phyloP scores from a whole-genome alignment of 2,113 vertebrate species.

The Anser cygnoides region DNA sequence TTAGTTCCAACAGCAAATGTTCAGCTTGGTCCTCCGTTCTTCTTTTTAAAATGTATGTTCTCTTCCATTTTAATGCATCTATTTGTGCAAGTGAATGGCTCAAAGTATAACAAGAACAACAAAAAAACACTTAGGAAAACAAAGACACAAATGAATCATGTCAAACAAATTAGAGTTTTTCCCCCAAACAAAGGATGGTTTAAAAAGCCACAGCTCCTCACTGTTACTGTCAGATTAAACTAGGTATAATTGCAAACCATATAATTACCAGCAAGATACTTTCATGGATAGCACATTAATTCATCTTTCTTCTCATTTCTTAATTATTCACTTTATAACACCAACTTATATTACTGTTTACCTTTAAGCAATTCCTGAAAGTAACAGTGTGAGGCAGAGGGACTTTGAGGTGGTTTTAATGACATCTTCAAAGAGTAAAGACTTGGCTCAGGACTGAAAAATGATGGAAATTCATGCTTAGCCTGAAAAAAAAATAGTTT shows the following conservation, averaged over 20 bases:
- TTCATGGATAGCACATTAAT: background rate
- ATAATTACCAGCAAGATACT: background rate
- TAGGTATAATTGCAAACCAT: background rate
- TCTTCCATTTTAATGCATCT: background rate
- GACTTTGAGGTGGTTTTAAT: conserved; percentile 29
- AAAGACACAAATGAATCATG: background rate
- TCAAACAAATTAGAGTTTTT: background rate
- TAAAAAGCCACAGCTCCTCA: background rate
- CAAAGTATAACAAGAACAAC: background rate
- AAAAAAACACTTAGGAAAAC: background rate
- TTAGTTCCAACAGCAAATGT: background rate
- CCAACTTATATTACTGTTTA: background rate
- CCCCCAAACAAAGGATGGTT: background rate
- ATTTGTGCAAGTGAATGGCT: background rate
- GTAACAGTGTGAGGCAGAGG: background rate
- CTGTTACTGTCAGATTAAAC: background rate
- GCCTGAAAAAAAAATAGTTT: background rate
- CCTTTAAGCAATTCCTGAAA: conserved; percentile 24
- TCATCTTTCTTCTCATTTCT: background rate
- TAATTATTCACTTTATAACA: conserved; percentile 11
- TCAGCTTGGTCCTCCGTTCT: background rate
- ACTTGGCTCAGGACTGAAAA: background rate
- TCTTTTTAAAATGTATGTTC: background rate
- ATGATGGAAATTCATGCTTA: background rate
- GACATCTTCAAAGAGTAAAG: conserved; percentile 24